Base-by-base conservation (phyloP, 1,140 invertebrate genomes). In the Ephestia elutella region DNA sequence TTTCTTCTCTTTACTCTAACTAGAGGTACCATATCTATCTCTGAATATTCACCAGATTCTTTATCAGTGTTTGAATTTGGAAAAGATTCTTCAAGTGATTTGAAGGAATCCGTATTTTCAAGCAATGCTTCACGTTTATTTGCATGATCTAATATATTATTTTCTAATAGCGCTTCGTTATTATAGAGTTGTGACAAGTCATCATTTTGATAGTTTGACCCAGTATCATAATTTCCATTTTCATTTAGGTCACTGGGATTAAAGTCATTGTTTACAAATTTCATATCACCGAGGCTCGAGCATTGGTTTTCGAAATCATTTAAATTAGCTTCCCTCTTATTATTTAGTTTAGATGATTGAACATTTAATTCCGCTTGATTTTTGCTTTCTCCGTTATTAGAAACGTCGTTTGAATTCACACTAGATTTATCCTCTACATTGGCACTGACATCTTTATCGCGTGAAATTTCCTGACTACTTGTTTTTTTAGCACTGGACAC, bases 1-100 rank as follows among this genome's bases (percentile, higher is more conserved):
- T 82, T 74, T 49, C 66, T 84, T 63, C 86, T 75, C 67, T 88
- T 88, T 15, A 88, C 84, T 64, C 86, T 76, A 3, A 86, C 66
- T 49, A 86, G 65, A 59, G 82, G 83, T 19, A 62, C 68, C 71
- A 82, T 69, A 48, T 79, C 59, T 7, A 70, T 73, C 18, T 75
- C 73, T 17, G 65, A 61, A 55, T 72, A 69, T 21, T 68, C 59
- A 57, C 63, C 73, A 8, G 62, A 59, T 54, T 81, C 68, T 15
- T 70, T 71, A 61, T 65, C 61, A 15, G 71, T 57, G 21, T 73
- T 70, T 15, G 59, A 58, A 57, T 74, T 74, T 5, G 82, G 75
- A 65, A 88, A 88, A 8, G 86, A 88, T 9, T 88, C 82, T 62
- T 85, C 74, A 59, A 88, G 62, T 30, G 75, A 79, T 59, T 78